Evolutionary conservation across 2,113 vertebrate genomes (phyloP), one percentile per base, ranked within the genome.

Genomic region (Elaphurus davidianus): DNA sequence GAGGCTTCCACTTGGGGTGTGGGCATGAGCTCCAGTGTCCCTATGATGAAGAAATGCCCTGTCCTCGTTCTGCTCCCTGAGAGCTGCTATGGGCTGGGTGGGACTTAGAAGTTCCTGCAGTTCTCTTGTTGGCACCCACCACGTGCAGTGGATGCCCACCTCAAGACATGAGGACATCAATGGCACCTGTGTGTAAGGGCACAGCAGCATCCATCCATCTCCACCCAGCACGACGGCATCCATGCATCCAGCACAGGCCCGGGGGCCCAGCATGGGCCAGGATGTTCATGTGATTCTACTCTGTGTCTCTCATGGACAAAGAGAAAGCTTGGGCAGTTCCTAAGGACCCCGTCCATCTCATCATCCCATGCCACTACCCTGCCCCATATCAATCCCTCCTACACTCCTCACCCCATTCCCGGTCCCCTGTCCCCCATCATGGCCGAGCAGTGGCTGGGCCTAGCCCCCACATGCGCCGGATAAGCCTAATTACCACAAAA

Each of bases 401-500:
- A 23, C 1, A n/a, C 0, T 33, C 7, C 5, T 64, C 74, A 40
- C 60, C 79, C 85, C n/a, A 17, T 50, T 16, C 10, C 23, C 1
- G 1, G 19, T 62, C 62, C 54, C 59, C 28, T 4, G 2, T 67
- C 45, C 59, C 54, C 45, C 3, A 98, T 99, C 98, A 98, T 99
- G 98, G 98, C 98, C 98, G 98, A 97, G 99, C 99, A 99, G 99
- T 99, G 99, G 99, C 98, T 96, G 98, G 99, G 99, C 99, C 99
- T 99, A 99, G 99, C 98, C 98, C 99, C 98, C 99, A 99, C 99
- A 99, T 99, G 99, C 98, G 78, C 98, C 98, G 99, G 99, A 99
- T 99, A 99, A 99, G 99, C 99, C 99, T 99, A 99, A 99, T 99
- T 99, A 99, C 99, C 98, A 96, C 99, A 99, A 99, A 99, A 99